Evolutionary conservation across 2,113 vertebrate genomes (phyloP), one percentile per base, ranked within the genome.

Genomic region (Ceyx margarethae): DNA sequence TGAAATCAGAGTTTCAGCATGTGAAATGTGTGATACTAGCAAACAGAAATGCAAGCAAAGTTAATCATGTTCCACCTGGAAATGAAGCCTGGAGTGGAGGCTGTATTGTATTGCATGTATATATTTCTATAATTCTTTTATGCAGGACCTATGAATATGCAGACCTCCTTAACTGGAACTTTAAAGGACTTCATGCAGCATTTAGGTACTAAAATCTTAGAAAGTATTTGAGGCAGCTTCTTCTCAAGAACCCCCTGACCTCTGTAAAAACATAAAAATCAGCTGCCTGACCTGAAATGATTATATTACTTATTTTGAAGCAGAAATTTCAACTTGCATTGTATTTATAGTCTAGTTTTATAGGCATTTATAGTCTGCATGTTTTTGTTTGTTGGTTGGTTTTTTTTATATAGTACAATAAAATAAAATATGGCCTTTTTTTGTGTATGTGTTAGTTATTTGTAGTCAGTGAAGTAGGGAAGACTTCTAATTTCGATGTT

Each of bases 271-370:
- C 7, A 11, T 35, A 50, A 51, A 73, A 73, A 7, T 0, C 5
- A 73, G 3, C 2, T 11, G 2, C 13, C 2, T 3, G 5, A 1
- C 6, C 17, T 13, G 17, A 14, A 20, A 20, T 8, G 57, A 10
- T 40, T 68, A 3, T 16, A 42, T 42, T 90, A 40, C 16, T 13
- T 89, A 12, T 67, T 94, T 72, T 48, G 33, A 13, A 22, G 26
- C 16, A 65, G 35, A 77, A 90, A 87, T 5, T 76, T 85, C 40
- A 56, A 26, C 9, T 53, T 73, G 9, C 35, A 35, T 35, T 35
- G 35, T 35, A 35, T 35, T 35, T 35, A 35, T 35, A 35, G 35
- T 35, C 35, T 35, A 35, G 35, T 35, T 35, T 35, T 35, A 35
- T 42, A 22, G 7, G 19, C 61, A 80, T 68, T 16, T 61, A 2